phyloP scores from a whole-genome alignment of 2,888 invertebrate genomes.

The Hartigia nigra region DNA sequence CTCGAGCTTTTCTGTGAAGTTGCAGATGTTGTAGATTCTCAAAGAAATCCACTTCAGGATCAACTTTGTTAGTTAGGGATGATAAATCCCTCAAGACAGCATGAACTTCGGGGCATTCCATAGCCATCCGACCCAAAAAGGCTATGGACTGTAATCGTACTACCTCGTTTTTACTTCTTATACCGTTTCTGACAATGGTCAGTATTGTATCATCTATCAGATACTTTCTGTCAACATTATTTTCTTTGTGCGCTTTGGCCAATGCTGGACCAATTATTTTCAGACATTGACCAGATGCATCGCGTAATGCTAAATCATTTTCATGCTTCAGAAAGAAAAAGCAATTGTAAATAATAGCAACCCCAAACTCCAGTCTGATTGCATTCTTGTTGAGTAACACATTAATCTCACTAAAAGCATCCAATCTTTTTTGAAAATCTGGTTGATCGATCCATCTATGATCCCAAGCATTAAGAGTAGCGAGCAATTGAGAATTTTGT shows the following conservation, averaged over 20 bases:
- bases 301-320: conserved; percentile 85
- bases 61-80: conserved; percentile 75
- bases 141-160: conserved; percentile 83
- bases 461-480: conserved; percentile 88
- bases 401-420: conserved; percentile 79
- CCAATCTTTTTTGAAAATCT: conserved; percentile 85
- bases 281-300: conserved; percentile 81
- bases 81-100: conserved; percentile 78
- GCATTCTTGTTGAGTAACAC: conserved; percentile 66
- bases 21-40: conserved; percentile 92
- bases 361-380: conserved; percentile 72
- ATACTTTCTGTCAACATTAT: conserved; percentile 72
- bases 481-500: conserved; percentile 70
- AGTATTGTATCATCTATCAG: conserved; percentile 81
- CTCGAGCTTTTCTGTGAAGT: conserved; percentile 85
- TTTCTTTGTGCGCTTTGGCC: conserved; percentile 69
- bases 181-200: conserved; percentile 77
- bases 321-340: conserved; percentile 81
- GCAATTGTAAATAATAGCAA: conserved; percentile 84
- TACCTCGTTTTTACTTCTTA: conserved; percentile 77
- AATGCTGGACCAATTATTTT: conserved; percentile 76
- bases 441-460: conserved; percentile 92
- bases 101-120: conserved; percentile 78
- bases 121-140: conserved; percentile 80
- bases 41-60: conserved; percentile 93